Conservation (phyloP, 2,113 vertebrate species). For the Dolichallabes microphthalmus region DNA sequence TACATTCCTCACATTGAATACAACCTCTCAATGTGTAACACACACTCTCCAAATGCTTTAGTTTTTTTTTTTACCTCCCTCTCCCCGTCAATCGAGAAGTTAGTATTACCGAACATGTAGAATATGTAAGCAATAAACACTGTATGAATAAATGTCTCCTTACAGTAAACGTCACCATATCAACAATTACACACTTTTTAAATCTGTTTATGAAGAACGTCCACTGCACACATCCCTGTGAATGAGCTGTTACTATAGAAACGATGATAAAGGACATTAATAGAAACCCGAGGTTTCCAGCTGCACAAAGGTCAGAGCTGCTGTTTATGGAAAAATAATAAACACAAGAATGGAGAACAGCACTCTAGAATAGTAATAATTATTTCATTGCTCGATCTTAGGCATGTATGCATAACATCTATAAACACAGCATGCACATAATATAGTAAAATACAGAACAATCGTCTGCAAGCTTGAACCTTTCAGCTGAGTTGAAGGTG, state of each 20-base stretch:
- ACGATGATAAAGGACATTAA: neutral
- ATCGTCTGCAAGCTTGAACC: neutral
- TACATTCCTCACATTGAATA: neutral
- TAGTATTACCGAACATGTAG: neutral
- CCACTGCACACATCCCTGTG: neutral
- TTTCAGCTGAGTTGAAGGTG: neutral
- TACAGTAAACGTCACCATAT: neutral
- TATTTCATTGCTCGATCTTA: neutral
- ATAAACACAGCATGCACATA: neutral
- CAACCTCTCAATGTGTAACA: neutral
- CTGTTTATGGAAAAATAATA: neutral
- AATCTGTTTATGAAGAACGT: neutral
- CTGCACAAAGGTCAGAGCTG: neutral
- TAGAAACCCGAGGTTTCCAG: neutral
- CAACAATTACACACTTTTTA: neutral
- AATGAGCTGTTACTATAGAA: conserved; percentile 10
- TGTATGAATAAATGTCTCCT: neutral
- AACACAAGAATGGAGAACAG: neutral
- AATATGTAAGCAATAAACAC: neutral
- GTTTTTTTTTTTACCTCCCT: neutral
- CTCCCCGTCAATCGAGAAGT: neutral
- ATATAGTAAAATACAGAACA: neutral
- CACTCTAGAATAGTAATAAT: neutral
- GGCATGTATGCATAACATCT: neutral
- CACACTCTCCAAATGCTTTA: neutral